Percentiles rank a stretch among this genome's conserved stretches.
Evolutionary conservation across 2,113 vertebrate genomes (phyloP).

Genomic region (Nerophis ophidion): DNA sequence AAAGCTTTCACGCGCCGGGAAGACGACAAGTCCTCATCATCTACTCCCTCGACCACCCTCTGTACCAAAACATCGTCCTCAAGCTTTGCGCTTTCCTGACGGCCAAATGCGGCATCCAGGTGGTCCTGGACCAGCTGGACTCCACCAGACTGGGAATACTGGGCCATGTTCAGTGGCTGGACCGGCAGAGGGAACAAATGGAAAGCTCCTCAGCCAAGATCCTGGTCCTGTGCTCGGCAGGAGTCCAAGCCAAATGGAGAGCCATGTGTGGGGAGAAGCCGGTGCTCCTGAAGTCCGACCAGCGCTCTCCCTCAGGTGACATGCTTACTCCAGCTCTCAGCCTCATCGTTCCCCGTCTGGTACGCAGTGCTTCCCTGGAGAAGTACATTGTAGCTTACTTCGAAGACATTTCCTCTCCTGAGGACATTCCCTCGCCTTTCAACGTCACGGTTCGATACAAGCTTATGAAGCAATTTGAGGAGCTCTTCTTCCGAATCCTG

Average conservation of each 20-base stretch:
- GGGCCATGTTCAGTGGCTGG: slow-evolving; percentile 84
- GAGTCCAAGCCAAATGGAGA: slow-evolving; percentile 87
- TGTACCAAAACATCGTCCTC: slow-evolving; percentile 84
- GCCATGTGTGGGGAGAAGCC: slow-evolving; percentile 75
- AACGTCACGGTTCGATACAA: slow-evolving; percentile 78
- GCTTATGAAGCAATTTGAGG: slow-evolving; percentile 86
- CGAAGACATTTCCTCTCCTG: slow-evolving; percentile 72
- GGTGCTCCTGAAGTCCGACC: slow-evolving; percentile 78
- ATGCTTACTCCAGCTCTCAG: slow-evolving; percentile 83
- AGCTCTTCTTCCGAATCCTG: slow-evolving; percentile 88
- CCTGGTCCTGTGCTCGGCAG: slow-evolving; percentile 84
- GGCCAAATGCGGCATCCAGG: slow-evolving; percentile 79
- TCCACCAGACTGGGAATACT: slow-evolving; percentile 73
- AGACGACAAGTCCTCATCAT: slow-evolving; percentile 80
- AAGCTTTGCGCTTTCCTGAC: slow-evolving; percentile 83
- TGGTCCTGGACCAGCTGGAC: slow-evolving; percentile 84
- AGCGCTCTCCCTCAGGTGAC: slow-evolving; percentile 71
- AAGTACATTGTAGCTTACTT: slow-evolving; percentile 91
- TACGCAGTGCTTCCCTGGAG: slow-evolving; percentile 76
- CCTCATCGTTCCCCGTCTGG: slow-evolving; percentile 83
- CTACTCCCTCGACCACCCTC: slow-evolving; percentile 85
- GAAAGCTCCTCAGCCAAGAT: slow-evolving; percentile 80
- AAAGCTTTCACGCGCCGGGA: slow-evolving; percentile 15
- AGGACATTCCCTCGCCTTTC: slow-evolving; percentile 82
- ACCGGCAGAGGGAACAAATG: slow-evolving; percentile 79